A percentile compares a stretch with the other conserved stretches of the same genome.
phyloP scores from a whole-genome alignment of 2,797 vertebrate genomes.

The Nasua narica region DNA sequence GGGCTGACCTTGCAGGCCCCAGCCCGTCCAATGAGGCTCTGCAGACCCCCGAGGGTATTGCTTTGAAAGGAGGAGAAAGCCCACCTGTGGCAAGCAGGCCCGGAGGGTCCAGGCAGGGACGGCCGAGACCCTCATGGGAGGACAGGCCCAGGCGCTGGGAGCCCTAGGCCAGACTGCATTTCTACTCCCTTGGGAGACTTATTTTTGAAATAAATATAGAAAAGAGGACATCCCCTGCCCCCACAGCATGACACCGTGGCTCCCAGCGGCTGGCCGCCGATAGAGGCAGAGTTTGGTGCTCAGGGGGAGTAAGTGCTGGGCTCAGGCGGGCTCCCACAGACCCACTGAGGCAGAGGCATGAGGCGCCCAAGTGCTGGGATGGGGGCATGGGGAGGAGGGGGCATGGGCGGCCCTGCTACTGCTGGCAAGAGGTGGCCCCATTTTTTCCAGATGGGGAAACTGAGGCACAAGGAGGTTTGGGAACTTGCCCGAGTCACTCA shows the following conservation, averaged over 20 bases:
- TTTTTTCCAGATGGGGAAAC: constrained; percentile 81
- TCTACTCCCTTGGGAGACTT: constrained; percentile 61
- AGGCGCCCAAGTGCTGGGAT: constrained; percentile 41
- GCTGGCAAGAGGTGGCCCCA: constrained; percentile 81
- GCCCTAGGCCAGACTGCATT: background rate
- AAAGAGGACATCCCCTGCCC: constrained; percentile 36
- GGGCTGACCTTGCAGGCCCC: background rate
- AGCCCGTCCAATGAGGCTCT: constrained; percentile 47
- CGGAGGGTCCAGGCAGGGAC: background rate
- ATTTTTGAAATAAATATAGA: constrained; percentile 77
- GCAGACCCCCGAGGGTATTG: constrained; percentile 79
- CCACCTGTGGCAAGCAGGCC: background rate
- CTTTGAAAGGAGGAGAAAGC: constrained; percentile 70
- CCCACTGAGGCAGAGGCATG: constrained; percentile 66
- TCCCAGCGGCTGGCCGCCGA: background rate
- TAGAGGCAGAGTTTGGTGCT: background rate
- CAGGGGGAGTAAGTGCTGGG: constrained; percentile 1
- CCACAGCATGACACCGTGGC: background rate
- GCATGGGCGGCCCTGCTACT: constrained; percentile 74
- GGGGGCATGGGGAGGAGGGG: constrained; percentile 28
- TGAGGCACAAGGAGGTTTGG: constrained; percentile 79
- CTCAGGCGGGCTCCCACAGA: constrained; percentile 11
- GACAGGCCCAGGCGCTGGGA: constrained; percentile 5
- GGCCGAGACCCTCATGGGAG: background rate
- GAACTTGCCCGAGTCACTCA: constrained; percentile 79